Base-by-base conservation (phyloP, 2,113 vertebrate genomes). In the Petaurus breviceps region DNA sequence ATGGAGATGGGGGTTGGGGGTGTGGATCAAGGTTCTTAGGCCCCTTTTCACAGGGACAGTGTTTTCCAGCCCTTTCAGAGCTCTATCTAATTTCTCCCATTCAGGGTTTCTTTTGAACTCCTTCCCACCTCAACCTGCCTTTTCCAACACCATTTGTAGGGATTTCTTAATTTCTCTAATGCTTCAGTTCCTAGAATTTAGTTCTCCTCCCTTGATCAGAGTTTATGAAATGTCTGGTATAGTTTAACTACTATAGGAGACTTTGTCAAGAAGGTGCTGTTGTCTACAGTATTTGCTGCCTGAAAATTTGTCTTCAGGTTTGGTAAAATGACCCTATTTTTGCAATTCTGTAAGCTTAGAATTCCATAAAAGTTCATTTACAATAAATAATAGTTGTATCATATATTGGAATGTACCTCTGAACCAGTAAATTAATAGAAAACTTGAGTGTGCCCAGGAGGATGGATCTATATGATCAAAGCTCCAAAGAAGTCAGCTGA, bases 301-400 rank as follows among this genome's bases (percentile, higher is more conserved):
- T 77, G 68, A 77, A 77, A 7, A 31, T 11, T 61, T 19, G 68
- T 6, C 68, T 77, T 77, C 16, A 77, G 37, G 68, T 77, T 77
- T 16, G n/a, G 14, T 77, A 77, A 77, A 61, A 61, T 61, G 57
- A 61, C 14, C 28, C 9, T 61, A 10, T 61, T 61, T 61, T 14
- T 11, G 28, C 57, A 61, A n/a, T 77, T 37, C 16, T 77, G 25
- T 77, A 43, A 19, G 37, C 57, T n/a, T 77, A 77, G 49, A 55
- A 92, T 53, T 43, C 90, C 37, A 92, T 96, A 68, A 92, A 89
- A 93, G 52, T 28, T 11, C n/a, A n/a, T n/a, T n/a, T n/a, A n/a
- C n/a, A n/a, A n/a, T n/a, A n/a, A n/a, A n/a, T n/a, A n/a, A n/a
- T n/a, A 43, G 37, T 37, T 77, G 26, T 50, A 90, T 31, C 3